Evolutionary conservation across 2,113 vertebrate species (phyloP).

Genomic region (human): GRCh38 chr3:130908501-130909000

Average conservation of each 20-base stretch:
- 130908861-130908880: slow-evolving; percentile 5
- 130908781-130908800: neutral
- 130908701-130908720: neutral
- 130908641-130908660: neutral
- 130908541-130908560: neutral
- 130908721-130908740: neutral
- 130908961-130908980: neutral
- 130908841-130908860: neutral
- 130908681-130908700: neutral
- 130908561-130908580: neutral
- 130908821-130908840: neutral
- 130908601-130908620: neutral
- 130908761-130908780: neutral
- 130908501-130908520: neutral
- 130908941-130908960: neutral
- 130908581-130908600: neutral
- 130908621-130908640: neutral
- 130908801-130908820: neutral
- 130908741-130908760: neutral
- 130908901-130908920: neutral
- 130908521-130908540: neutral
- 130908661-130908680: neutral
- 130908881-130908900: slow-evolving; percentile 36
- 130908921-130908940: slow-evolving; percentile 12
- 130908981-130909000: neutral